A percentile compares a stretch with the other conserved stretches of the same genome.
These are phyloP conservation scores for Morpho helenor DNA, from an alignment of 2,888 invertebrate genomes.

Conservation along the genomic window DNA sequence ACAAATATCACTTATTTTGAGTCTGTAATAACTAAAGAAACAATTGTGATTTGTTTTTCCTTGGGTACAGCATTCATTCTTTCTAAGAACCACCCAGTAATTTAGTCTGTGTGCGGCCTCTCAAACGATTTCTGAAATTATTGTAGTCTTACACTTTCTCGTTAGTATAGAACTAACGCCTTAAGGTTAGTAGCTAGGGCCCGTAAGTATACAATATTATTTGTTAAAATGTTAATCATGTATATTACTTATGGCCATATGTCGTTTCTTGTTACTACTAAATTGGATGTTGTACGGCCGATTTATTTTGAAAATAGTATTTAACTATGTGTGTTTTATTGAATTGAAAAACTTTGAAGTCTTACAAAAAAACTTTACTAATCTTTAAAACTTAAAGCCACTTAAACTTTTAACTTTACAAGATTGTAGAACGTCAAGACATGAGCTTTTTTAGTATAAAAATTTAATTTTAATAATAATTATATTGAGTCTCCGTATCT, in stretches of 20 bases:
- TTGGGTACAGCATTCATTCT: conserved; percentile 27
- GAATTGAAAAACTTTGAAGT: too few species aligned
- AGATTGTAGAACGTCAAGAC: too few species aligned
- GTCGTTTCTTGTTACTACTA: not conserved
- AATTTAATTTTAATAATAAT: too few species aligned
- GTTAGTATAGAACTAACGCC: conserved; percentile 34
- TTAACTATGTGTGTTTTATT: too few species aligned
- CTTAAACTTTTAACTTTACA: too few species aligned
- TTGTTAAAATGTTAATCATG: conserved; percentile 14
- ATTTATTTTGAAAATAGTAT: too few species aligned
- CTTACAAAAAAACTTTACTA: too few species aligned
- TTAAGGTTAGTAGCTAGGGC: conserved; percentile 22
- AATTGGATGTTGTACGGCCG: too few species aligned
- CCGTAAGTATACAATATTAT: conserved; percentile 33
- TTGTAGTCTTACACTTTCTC: conserved; percentile 53
- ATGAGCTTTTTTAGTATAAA: too few species aligned
- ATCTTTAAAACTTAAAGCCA: too few species aligned
- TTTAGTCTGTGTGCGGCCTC: conserved; percentile 39
- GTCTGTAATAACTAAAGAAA: conserved; percentile 20
- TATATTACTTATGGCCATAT: not conserved
- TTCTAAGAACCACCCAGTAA: conserved; percentile 40
- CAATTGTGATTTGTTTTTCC: conserved; percentile 33
- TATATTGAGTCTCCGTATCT: too few species aligned
- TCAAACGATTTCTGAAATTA: conserved; percentile 46
- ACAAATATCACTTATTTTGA: not conserved